Evolutionary conservation across 2,113 vertebrate genomes (phyloP), one percentile per base, ranked within the genome.

Genomic region (Planiliza haematocheilus): DNA sequence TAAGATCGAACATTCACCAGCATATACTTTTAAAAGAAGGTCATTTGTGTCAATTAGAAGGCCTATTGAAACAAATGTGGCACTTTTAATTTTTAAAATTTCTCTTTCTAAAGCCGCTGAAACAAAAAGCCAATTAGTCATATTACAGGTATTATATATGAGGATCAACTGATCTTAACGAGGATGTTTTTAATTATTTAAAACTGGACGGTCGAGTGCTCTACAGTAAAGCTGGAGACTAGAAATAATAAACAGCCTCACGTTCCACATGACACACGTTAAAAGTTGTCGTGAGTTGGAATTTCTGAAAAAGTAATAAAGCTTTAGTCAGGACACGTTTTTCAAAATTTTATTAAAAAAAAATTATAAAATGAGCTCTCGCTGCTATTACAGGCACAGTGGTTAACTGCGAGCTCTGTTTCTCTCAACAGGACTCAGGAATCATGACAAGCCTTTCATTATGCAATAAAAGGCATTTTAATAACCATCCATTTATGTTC

Each of bases 401-500:
- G 52, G 46, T 66, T 72, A 53, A 79, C 51, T 57, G 21, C 30
- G 37, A 77, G 57, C 39, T 77, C 38, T 70, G 12, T 52, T 71
- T 73, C 46, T 55, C 65, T 79, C 68, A 67, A 62, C 46, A 17
- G 62, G 66, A 62, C 45, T 55, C 43, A 4, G 20, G 58, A 70
- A 61, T 77, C 75, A 67, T 80, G 55, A 74, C 21, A 72, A 70
- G 43, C 46, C 58, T 52, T 81, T 77, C 9, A 13, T 81, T 68
- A 20, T 52, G 51, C 30, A 17, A 66, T 77, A 63, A 73, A 82
- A 80, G 37, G 52, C 14, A 8, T 38, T 81, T 76, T 82, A 81
- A 77, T 85, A 76, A 79, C 43, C 68, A 57, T 70, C 53, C 38
- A 82, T 84, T 83, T 52, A 59, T 63, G 58, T 70, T 74, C 36